phyloP scores from a whole-genome alignment of 1,140 invertebrate genomes.

The Pseudomyrmex sp. region DNA sequence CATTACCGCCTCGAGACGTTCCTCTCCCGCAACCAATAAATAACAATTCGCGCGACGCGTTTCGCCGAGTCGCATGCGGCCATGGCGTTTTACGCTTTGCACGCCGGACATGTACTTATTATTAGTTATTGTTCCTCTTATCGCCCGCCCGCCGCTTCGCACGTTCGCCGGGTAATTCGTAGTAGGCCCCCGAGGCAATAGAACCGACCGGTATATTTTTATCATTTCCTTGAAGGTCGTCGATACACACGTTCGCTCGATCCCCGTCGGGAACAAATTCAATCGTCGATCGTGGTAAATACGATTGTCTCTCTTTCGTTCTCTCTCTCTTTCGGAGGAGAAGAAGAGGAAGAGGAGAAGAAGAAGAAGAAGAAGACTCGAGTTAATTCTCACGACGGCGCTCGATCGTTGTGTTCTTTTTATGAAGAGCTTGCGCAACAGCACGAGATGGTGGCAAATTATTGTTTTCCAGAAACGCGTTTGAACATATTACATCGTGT shows the following conservation, averaged over 20 bases:
- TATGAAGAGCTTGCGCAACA: background rate
- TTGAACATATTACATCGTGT: background rate
- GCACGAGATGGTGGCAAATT: background rate
- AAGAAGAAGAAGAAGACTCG: background rate
- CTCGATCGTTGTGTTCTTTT: background rate
- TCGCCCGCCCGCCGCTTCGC: constrained; percentile 38
- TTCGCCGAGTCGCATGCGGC: constrained; percentile 13
- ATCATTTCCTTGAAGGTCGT: constrained; percentile 34
- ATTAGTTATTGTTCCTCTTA: constrained; percentile 53
- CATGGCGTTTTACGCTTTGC: constrained; percentile 2
- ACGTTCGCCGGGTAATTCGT: constrained; percentile 27
- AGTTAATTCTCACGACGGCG: constrained; percentile 20
- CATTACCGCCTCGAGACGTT: background rate
- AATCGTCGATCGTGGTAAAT: constrained; percentile 17
- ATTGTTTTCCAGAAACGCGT: constrained; percentile 24
- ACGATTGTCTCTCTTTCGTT: background rate
- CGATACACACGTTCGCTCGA: background rate
- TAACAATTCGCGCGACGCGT: constrained; percentile 19
- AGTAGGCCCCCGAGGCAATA: background rate
- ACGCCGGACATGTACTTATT: constrained; percentile 28
- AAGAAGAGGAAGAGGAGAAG: no score
- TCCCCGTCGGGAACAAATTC: constrained; percentile 12
- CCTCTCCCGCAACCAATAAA: background rate
- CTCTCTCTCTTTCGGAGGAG: no score
- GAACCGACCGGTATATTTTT: constrained; percentile 31